These are phyloP conservation scores for Alviniconcha strummeri DNA, from an alignment of 2,888 invertebrate species.

Conservation along the genomic window DNA sequence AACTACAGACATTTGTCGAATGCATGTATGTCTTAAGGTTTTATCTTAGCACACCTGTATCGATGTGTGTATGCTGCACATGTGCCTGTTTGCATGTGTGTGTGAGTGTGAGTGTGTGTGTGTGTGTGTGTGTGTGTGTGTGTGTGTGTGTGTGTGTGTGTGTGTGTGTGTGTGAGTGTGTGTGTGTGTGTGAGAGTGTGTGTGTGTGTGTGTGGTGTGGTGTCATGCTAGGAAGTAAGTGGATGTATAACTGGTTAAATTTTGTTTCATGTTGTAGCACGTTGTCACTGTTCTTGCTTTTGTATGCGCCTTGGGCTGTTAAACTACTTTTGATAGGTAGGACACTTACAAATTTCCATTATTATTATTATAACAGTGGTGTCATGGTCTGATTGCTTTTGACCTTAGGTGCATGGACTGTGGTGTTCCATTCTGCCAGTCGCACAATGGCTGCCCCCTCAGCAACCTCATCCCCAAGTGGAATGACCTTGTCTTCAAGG, in stretches of 20 bases:
- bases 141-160: constrained; percentile 1
- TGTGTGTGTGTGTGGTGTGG: not conserved
- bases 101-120: not conserved
- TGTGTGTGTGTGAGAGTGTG: not conserved
- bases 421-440: constrained; percentile 98
- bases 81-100: not conserved
- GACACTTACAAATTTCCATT: too few species aligned
- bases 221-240: too few species aligned
- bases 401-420: constrained; percentile 92
- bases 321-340: too few species aligned
- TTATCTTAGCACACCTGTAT: too few species aligned
- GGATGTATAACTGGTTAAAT: too few species aligned
- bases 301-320: not conserved
- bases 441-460: constrained; percentile 94
- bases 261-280: too few species aligned
- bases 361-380: too few species aligned
- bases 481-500: constrained; percentile 94
- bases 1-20: too few species aligned
- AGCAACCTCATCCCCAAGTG: constrained; percentile 99
- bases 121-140: not conserved
- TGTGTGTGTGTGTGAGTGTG: not conserved
- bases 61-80: not conserved
- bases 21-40: too few species aligned
- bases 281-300: too few species aligned
- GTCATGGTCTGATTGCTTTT: too few species aligned